Evolutionary conservation across 2,888 invertebrate genomes (phyloP).

Genomic region (Rosalia funebris): DNA sequence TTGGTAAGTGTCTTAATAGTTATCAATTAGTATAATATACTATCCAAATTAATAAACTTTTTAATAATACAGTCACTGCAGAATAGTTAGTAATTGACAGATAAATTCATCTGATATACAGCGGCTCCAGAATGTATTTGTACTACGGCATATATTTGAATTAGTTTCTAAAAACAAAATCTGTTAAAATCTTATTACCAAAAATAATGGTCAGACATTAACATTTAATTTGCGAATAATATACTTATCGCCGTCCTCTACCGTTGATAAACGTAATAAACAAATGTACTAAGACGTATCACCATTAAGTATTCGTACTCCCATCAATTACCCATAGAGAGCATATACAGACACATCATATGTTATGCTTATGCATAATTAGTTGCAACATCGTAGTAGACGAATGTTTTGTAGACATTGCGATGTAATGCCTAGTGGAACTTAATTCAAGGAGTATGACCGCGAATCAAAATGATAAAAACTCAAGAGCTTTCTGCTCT

Average conservation of each 20-base stretch:
- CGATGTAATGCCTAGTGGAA: too few species aligned
- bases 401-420: neutral
- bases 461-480: too few species aligned
- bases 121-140: neutral
- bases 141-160: neutral
- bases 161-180: neutral
- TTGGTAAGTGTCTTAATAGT: conserved; percentile 35
- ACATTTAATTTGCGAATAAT: neutral
- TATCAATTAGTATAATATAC: too few species aligned
- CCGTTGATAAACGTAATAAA: neutral
- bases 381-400: neutral
- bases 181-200: neutral
- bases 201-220: neutral
- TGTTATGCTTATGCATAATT: neutral
- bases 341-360: neutral
- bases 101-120: neutral
- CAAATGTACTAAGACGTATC: neutral
- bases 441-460: too few species aligned
- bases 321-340: neutral
- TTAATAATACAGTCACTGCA: too few species aligned
- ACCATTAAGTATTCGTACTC: neutral
- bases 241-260: neutral
- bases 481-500: too few species aligned
- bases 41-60: too few species aligned
- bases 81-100: too few species aligned